These are phyloP conservation scores for Macrosoma leucophasiata DNA, from an alignment of 2,888 invertebrate species.

Conservation along the genomic window DNA sequence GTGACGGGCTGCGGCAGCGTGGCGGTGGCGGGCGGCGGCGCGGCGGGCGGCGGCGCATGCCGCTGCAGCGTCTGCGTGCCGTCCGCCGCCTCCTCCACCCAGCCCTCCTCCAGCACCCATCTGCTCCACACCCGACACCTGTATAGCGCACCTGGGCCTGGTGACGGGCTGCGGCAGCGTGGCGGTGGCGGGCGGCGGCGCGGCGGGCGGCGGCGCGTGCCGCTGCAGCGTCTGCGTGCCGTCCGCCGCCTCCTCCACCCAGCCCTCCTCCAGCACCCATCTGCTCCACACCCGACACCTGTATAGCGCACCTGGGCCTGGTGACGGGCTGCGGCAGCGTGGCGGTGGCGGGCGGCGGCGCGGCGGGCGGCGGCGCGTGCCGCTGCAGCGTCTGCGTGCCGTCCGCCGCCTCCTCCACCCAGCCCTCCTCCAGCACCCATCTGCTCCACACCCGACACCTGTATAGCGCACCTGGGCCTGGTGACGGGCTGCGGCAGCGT, in stretches of 20 bases:
- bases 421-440: conserved; percentile 49
- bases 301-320: no score
- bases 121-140: conserved; percentile 30
- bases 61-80: conserved; percentile 66
- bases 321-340: conserved; percentile 65
- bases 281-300: no score
- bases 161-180: conserved; percentile 65
- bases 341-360: conserved; percentile 44
- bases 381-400: conserved; percentile 66
- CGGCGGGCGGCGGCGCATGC: conserved; percentile 39
- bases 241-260: no score
- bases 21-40: conserved; percentile 44
- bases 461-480: no score
- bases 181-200: conserved; percentile 44
- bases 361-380: conserved; percentile 39
- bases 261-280: no score
- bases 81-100: no score
- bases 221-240: conserved; percentile 66
- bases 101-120: conserved; percentile 49
- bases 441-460: conserved; percentile 30
- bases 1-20: conserved; percentile 65
- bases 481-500: conserved; percentile 65
- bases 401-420: no score
- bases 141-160: no score
- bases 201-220: conserved; percentile 39